Percentiles rank a stretch among this genome's conserved stretches.
Conservation (phyloP, 2,888 invertebrate genomes). For the Anthrax anthrax region DNA sequence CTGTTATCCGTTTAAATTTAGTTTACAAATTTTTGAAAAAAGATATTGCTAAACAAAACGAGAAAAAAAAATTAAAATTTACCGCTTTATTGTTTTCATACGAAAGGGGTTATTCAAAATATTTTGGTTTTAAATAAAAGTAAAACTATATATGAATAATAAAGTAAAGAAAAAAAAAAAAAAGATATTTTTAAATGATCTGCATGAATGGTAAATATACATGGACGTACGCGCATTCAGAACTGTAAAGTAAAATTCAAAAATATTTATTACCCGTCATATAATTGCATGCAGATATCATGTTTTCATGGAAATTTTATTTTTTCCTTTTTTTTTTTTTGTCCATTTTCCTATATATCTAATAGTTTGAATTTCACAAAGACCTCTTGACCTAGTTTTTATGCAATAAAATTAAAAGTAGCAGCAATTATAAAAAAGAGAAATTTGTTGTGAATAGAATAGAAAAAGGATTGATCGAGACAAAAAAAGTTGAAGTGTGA, state of each 20-base stretch:
- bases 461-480: too few relatives aligned
- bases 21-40: too few relatives aligned
- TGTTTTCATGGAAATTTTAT: background rate
- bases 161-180: background rate
- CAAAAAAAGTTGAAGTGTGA: too few relatives aligned
- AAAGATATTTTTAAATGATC: background rate
- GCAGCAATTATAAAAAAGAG: too few relatives aligned
- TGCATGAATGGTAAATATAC: too few relatives aligned
- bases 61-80: background rate
- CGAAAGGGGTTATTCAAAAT: slow-evolving; percentile 21
- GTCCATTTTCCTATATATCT: background rate
- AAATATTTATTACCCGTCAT: slow-evolving; percentile 2
- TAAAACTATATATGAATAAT: slow-evolving; percentile 1
- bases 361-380: background rate
- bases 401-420: slow-evolving; percentile 1
- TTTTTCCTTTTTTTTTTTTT: background rate
- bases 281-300: background rate
- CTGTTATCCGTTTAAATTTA: background rate
- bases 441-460: too few relatives aligned
- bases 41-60: too few relatives aligned
- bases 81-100: background rate
- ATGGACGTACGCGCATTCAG: too few relatives aligned
- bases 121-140: slow-evolving; percentile 21
- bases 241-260: background rate
- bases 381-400: slow-evolving; percentile 4